Conservation (phyloP, 37 sponge, comb jelly and placozoan species). For the Crambe crambe region DNA sequence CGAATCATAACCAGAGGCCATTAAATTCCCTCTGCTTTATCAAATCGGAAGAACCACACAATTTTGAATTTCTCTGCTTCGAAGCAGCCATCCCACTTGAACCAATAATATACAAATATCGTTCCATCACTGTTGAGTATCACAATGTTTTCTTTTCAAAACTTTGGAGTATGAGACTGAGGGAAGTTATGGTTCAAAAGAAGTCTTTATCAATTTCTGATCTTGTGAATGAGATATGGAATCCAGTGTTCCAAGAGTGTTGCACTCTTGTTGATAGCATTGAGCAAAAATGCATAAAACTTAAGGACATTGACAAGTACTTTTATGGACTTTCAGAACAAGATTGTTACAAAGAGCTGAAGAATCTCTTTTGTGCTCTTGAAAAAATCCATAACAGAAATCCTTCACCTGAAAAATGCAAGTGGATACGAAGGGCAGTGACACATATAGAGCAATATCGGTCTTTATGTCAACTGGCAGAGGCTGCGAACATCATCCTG, state of each 20-base stretch:
- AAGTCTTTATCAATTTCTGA: not conserved
- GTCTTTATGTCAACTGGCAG: not conserved
- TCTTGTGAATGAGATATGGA: conserved; percentile 21
- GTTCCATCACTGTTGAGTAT: not conserved
- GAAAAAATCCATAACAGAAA: not conserved
- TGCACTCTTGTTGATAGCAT: conserved; percentile 13
- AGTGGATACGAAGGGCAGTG: conserved; percentile 10
- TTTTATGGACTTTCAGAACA: not conserved
- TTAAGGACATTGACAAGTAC: conserved; percentile 5
- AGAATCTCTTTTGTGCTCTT: conserved; percentile 4
- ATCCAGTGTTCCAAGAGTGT: conserved; percentile 26
- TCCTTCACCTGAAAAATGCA: no score
- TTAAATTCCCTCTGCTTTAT: conserved; percentile 20
- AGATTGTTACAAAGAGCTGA: not conserved
- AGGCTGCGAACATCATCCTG: conserved; percentile 31
- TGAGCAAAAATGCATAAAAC: conserved; percentile 1
- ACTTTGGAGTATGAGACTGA: conserved; percentile 14
- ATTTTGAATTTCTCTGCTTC: conserved; percentile 13
- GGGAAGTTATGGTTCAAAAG: not conserved
- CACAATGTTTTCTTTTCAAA: conserved; percentile 12
- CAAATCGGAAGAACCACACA: not conserved
- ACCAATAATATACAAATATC: not conserved
- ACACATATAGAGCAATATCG: conserved; percentile 5
- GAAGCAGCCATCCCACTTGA: not conserved
- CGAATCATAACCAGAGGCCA: not conserved